A percentile compares a stretch with the other conserved stretches of the same genome.
phyloP scores from a whole-genome alignment of 2,113 vertebrate genomes.

The Odocoileus hemionus region DNA sequence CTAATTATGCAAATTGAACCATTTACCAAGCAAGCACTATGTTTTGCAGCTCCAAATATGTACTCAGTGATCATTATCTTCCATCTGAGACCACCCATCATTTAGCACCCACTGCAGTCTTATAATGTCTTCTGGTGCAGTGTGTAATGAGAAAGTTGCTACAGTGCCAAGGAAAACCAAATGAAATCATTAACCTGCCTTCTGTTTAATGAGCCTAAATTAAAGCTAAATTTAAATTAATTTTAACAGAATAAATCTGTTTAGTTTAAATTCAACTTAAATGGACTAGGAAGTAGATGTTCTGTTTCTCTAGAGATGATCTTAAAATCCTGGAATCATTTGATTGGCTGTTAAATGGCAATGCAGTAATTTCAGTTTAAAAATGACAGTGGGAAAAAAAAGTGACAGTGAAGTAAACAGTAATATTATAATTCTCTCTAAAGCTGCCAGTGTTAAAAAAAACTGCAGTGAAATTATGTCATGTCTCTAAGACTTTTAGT shows the following conservation, averaged over 20 bases:
- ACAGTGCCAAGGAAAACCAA: not conserved
- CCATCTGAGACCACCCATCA: not conserved
- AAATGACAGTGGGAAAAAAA: not conserved
- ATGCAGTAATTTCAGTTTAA: not conserved
- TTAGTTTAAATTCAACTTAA: not conserved
- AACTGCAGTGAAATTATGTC: not conserved
- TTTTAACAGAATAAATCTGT: not conserved
- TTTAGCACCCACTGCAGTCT: not conserved
- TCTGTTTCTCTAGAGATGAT: not conserved
- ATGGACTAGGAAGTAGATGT: not conserved
- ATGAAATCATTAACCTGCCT: not conserved
- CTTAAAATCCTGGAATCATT: not conserved
- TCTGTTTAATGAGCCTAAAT: not conserved
- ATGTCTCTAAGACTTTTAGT: not conserved
- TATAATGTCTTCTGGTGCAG: not conserved
- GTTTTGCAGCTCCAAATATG: not conserved
- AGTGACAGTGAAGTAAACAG: not conserved
- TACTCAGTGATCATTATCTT: not conserved
- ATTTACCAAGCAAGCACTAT: not conserved
- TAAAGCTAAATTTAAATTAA: not conserved
- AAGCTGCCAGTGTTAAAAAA: not conserved
- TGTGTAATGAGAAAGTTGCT: not conserved
- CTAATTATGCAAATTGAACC: not conserved
- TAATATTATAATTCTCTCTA: not conserved
- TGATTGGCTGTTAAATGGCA: not conserved